Conservation (phyloP, 2,797 vertebrate genomes). For the Gymnoscopelus braueri region DNA sequence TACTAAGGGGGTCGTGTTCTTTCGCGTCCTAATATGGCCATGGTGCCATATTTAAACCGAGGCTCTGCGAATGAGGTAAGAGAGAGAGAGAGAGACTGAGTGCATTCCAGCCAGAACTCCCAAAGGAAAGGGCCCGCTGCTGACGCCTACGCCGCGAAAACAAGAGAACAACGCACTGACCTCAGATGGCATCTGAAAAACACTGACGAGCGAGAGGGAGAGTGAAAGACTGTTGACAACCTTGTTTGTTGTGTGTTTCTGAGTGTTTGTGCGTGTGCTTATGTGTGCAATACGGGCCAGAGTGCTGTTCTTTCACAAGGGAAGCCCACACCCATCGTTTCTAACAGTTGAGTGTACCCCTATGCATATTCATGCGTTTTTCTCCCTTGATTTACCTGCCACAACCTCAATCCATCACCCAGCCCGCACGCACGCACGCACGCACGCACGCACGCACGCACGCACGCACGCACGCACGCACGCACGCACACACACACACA, state of each 20-base stretch:
- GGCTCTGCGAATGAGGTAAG: background rate
- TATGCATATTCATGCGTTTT: background rate
- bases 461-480: background rate
- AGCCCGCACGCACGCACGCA: background rate
- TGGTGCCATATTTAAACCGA: no score
- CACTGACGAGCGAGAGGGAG: background rate
- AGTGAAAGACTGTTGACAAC: constrained; percentile 2
- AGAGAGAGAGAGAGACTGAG: constrained; percentile 4
- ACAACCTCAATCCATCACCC: background rate
- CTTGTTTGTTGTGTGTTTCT: constrained; percentile 14
- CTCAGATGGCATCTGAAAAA: constrained; percentile 47
- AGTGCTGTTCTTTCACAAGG: background rate
- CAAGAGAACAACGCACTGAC: constrained; percentile 24
- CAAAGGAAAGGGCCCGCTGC: constrained; percentile 33
- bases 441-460: background rate
- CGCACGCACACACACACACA: background rate
- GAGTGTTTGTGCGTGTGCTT: background rate
- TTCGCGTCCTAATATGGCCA: background rate
- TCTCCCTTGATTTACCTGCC: background rate
- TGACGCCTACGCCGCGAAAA: constrained; percentile 24
- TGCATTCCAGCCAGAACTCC: background rate
- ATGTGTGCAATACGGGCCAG: background rate
- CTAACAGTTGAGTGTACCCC: background rate
- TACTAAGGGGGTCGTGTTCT: no score
- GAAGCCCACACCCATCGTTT: background rate